Conservation (phyloP, 1,140 invertebrate genomes). For the silkworm (Bombyx mori) region DNA sequence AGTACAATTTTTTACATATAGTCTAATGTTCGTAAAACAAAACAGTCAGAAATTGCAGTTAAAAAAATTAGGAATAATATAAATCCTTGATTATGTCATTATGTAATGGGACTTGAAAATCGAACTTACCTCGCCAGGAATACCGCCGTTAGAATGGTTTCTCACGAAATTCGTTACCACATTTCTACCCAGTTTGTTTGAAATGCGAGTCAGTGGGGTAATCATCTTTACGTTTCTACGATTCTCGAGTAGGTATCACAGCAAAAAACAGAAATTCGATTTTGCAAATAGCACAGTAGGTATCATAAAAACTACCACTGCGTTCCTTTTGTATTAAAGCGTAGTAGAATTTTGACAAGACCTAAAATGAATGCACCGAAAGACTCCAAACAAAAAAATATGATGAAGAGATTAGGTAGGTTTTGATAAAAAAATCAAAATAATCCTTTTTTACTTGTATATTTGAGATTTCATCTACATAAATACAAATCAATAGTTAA, state of each 20-base stretch:
- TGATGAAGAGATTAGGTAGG: too few relatives aligned
- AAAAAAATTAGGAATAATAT: too few relatives aligned
- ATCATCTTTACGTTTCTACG: constrained; percentile 37
- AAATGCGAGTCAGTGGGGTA: constrained; percentile 46
- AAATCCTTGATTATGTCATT: constrained; percentile 27
- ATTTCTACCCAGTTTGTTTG: constrained; percentile 66
- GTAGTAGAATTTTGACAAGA: constrained; percentile 17
- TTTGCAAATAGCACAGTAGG: constrained; percentile 10
- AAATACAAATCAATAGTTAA: background rate
- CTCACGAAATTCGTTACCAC: constrained; percentile 72
- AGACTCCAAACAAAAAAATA: background rate
- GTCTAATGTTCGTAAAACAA: too few relatives aligned
- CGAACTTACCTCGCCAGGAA: constrained; percentile 76
- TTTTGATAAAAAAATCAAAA: constrained; percentile 7
- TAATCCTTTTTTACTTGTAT: constrained; percentile 8
- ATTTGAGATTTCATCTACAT: constrained; percentile 22
- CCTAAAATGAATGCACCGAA: constrained; percentile 12
- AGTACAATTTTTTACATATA: too few relatives aligned
- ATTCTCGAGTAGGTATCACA: too few relatives aligned
- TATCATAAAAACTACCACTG: constrained; percentile 32
- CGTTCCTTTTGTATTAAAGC: constrained; percentile 21
- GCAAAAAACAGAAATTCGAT: constrained; percentile 10
- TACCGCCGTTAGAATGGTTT: constrained; percentile 74
- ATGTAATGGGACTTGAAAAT: constrained; percentile 61
- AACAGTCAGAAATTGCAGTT: too few relatives aligned